These are phyloP conservation scores for Paedocypris sp. DNA, from an alignment of 2,113 vertebrate species.

Conservation along the genomic window DNA sequence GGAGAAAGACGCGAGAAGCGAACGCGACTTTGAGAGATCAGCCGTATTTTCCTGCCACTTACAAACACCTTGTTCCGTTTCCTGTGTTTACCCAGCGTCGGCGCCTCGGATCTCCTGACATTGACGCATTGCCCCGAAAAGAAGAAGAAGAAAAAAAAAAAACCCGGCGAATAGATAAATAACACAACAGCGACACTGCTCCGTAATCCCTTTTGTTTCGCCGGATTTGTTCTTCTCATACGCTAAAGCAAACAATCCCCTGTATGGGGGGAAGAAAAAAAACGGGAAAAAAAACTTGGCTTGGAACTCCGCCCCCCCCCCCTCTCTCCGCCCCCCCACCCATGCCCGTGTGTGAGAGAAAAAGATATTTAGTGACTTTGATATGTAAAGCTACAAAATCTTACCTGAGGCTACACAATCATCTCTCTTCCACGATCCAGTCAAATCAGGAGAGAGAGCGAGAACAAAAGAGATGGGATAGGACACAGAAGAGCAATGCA, in stretches of 20 bases:
- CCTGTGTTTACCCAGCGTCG: slow-evolving; percentile 30
- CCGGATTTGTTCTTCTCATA: slow-evolving; percentile 36
- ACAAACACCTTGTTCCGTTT: slow-evolving; percentile 32
- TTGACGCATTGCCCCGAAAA: slow-evolving; percentile 30
- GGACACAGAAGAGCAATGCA: slow-evolving; percentile 35
- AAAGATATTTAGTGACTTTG: slow-evolving; percentile 41
- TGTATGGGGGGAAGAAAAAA: too few species aligned
- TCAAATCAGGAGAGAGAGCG: slow-evolving; percentile 39
- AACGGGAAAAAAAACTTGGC: slow-evolving; percentile 13
- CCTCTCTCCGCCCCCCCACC: background rate
- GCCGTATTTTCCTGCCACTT: slow-evolving; percentile 29
- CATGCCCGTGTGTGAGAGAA: slow-evolving; percentile 23
- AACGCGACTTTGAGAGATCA: slow-evolving; percentile 39
- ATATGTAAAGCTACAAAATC: slow-evolving; percentile 47
- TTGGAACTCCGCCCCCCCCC: slow-evolving; percentile 5
- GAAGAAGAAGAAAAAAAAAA: slow-evolving; percentile 22
- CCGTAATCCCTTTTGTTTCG: slow-evolving; percentile 44
- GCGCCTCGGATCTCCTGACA: slow-evolving; percentile 31
- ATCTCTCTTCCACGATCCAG: slow-evolving; percentile 34
- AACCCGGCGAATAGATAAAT: slow-evolving; percentile 42
- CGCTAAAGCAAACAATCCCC: slow-evolving; percentile 37
- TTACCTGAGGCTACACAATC: slow-evolving; percentile 45
- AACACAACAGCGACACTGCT: slow-evolving; percentile 38
- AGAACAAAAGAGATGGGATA: slow-evolving; percentile 37
- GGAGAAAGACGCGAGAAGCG: too few species aligned